Percentiles rank a stretch among this genome's conserved stretches.
Evolutionary conservation across 1,140 invertebrate genomes (phyloP).

Genomic region (Carposina sasakii): DNA sequence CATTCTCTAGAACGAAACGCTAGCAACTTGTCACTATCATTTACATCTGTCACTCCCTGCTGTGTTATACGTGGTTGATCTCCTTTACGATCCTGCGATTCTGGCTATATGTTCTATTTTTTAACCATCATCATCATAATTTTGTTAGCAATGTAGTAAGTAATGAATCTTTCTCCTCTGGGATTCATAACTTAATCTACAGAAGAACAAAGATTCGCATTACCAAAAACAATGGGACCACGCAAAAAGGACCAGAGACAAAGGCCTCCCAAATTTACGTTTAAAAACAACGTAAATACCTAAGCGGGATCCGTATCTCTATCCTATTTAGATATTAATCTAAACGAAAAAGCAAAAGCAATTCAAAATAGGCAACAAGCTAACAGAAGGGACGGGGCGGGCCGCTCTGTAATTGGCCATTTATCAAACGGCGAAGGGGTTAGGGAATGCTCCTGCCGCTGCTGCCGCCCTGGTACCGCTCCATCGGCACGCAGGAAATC

Average conservation of each 20-base stretch:
- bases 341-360: conserved; percentile 71
- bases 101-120: no score
- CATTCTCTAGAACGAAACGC: no score
- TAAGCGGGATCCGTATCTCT: conserved; percentile 68
- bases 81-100: no score
- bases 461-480: conserved; percentile 51
- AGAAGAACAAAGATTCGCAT: conserved; percentile 39
- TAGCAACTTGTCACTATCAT: no score
- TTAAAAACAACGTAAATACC: conserved; percentile 71
- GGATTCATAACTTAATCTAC: no score
- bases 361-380: conserved; percentile 71
- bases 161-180: no score
- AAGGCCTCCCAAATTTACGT: conserved; percentile 56
- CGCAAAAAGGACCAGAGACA: conserved; percentile 47
- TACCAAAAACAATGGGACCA: conserved; percentile 53
- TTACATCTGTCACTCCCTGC: no score
- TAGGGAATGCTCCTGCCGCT: conserved; percentile 51
- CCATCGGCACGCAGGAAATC: conserved; percentile 29
- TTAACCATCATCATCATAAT: no score
- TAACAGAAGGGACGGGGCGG: conserved; percentile 66
- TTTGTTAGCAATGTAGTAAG: no score
- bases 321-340: conserved; percentile 73
- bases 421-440: conserved; percentile 74
- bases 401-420: conserved; percentile 71
- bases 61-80: no score